A percentile compares a stretch with the other conserved stretches of the same genome.
Evolutionary conservation across 2,113 vertebrate species (phyloP).

Genomic region (Otus sunia): DNA sequence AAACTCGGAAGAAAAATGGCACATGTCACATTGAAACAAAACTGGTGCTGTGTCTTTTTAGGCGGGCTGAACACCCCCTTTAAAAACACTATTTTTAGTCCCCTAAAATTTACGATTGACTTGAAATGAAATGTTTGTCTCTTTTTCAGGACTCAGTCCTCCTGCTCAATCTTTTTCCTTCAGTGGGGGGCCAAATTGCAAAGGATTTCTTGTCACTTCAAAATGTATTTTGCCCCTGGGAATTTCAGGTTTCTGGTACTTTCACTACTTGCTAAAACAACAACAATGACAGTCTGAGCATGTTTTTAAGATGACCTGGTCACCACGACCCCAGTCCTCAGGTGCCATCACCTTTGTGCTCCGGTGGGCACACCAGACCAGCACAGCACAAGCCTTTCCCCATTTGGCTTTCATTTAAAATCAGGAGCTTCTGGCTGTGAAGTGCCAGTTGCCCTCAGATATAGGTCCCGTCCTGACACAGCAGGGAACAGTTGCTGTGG

Average conservation of each 20-base stretch:
- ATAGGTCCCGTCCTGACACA: background rate
- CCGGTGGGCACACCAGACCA: background rate
- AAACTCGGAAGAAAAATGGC: slow-evolving; percentile 16
- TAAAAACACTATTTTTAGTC: slow-evolving; percentile 29
- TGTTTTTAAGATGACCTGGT: background rate
- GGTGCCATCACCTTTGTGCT: background rate
- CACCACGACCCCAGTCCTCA: background rate
- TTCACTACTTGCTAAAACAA: background rate
- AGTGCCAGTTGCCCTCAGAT: background rate
- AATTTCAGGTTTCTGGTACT: background rate
- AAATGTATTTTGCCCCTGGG: background rate
- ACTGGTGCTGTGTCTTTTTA: background rate
- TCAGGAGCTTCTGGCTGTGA: background rate
- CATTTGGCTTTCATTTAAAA: background rate
- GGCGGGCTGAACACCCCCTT: background rate
- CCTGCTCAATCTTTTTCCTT: background rate
- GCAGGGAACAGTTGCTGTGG: accelerated
- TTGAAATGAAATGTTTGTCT: background rate
- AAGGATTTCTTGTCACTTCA: background rate
- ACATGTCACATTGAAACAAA: background rate
- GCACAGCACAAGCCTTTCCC: background rate
- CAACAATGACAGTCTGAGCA: background rate
- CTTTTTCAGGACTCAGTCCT: background rate
- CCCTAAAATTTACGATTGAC: background rate
- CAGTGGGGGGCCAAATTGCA: background rate